A percentile compares a stretch with the other conserved stretches of the same genome.
Conservation (phyloP, 2,113 vertebrate genomes). For the Callithrix jacchus region DNA sequence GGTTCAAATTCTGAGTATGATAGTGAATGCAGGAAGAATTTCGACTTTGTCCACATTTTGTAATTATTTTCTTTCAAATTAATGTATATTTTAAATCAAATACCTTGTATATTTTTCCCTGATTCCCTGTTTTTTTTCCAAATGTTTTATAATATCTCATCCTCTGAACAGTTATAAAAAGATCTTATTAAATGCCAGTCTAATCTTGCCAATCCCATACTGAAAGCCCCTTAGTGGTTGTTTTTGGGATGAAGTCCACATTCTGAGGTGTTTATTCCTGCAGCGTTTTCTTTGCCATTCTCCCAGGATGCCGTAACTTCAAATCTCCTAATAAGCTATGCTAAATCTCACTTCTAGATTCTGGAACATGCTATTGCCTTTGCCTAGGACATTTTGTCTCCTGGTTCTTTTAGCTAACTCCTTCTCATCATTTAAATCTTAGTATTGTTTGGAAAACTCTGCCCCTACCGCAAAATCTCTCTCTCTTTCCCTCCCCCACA, state of each 20-base stretch:
- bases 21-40: background rate
- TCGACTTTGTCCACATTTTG: background rate
- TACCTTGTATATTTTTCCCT: background rate
- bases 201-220: background rate
- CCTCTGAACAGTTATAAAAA: background rate
- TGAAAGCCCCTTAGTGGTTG: background rate
- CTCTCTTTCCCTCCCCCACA: too few species aligned
- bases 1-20: background rate
- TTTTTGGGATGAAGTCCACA: background rate
- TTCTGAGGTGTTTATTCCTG: background rate
- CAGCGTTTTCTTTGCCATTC: background rate
- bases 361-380: background rate
- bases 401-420: background rate
- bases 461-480: too few species aligned
- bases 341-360: background rate
- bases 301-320: background rate
- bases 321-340: background rate
- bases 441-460: too few species aligned
- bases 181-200: background rate
- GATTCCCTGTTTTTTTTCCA: background rate
- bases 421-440: background rate
- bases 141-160: background rate
- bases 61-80: background rate
- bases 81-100: background rate
- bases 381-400: background rate